Conservation (phyloP, 2,888 invertebrate genomes). For the Hirudinaria manillensis region DNA sequence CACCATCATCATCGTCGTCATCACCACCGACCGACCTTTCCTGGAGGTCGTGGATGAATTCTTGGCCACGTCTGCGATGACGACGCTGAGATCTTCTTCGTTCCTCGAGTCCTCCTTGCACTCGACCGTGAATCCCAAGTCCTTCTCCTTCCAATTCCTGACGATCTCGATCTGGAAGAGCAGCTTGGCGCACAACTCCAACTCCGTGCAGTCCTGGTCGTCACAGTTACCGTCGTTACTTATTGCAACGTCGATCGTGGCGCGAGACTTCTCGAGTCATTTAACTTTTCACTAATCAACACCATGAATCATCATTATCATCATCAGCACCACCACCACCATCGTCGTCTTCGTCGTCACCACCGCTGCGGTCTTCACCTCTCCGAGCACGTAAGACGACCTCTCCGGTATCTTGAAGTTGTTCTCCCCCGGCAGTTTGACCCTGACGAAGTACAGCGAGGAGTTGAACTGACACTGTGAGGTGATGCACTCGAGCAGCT, state of each 20-base stretch:
- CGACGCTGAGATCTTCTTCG: constrained; percentile 92
- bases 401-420: constrained; percentile 93
- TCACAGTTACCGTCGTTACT: not conserved
- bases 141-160: constrained; percentile 80
- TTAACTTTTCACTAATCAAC: no score
- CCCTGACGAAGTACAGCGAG: constrained; percentile 85
- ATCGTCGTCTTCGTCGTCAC: no score
- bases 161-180: constrained; percentile 91
- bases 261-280: no score
- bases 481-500: constrained; percentile 86
- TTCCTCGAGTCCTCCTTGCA: constrained; percentile 92
- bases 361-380: constrained; percentile 56
- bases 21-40: constrained; percentile 64
- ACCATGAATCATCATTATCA: no score
- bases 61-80: constrained; percentile 90
- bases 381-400: constrained; percentile 86
- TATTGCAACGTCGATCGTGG: no score
- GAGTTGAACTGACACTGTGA: constrained; percentile 83
- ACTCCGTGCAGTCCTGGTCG: constrained; percentile 49
- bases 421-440: constrained; percentile 68
- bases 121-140: constrained; percentile 97
- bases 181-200: constrained; percentile 93
- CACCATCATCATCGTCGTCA: no score
- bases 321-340: not conserved
- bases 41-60: constrained; percentile 84